Conservation (phyloP, 2,888 invertebrate species). For the Anoncus sp. region DNA sequence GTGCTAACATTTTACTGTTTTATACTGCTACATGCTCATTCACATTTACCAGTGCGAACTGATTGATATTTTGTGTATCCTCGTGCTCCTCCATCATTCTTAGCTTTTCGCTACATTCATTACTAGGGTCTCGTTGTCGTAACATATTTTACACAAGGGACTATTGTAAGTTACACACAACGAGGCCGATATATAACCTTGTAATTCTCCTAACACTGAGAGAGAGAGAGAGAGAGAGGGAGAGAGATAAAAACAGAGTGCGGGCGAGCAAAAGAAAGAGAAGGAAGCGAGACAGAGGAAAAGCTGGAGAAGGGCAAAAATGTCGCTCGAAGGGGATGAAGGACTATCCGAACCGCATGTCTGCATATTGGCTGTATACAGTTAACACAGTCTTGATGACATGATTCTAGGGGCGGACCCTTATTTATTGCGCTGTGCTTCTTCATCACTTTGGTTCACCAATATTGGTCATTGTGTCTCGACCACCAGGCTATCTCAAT, state of each 20-base stretch:
- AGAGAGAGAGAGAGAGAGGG: neutral
- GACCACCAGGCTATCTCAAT: constrained; percentile 12
- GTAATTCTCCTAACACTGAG: constrained; percentile 7
- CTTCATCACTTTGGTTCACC: constrained; percentile 21
- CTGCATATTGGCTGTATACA: constrained; percentile 8
- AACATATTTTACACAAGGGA: constrained; percentile 1
- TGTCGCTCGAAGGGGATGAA: constrained; percentile 9
- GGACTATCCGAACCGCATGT: neutral
- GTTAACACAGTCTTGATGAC: constrained; percentile 12
- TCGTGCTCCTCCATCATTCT: too few species aligned
- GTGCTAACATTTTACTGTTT: neutral
- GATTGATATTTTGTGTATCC: too few species aligned
- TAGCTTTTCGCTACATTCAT: neutral
- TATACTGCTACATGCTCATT: too few species aligned
- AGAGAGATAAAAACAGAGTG: neutral
- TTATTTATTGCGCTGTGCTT: constrained; percentile 46
- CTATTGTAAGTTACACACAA: constrained; percentile 7
- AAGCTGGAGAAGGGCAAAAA: constrained; percentile 16
- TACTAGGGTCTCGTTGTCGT: neutral
- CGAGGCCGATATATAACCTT: constrained; percentile 53
- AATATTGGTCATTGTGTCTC: constrained; percentile 10
- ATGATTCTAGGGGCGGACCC: constrained; percentile 28
- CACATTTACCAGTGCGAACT: too few species aligned
- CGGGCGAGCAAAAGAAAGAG: neutral
- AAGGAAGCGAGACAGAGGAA: neutral